Evolutionary conservation across 2,888 invertebrate genomes (phyloP).

Genomic region (Meghimatium bilineatum): DNA sequence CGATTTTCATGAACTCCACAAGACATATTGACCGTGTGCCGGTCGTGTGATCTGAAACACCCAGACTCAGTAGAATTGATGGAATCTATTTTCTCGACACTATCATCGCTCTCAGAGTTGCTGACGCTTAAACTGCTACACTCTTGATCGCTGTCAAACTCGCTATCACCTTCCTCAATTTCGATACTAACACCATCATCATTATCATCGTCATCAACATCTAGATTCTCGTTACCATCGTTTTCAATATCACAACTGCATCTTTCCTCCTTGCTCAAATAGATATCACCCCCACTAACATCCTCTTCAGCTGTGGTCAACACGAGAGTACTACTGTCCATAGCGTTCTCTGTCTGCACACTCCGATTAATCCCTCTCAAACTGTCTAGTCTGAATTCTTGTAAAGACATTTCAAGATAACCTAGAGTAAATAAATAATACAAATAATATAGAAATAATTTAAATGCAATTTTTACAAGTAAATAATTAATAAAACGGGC

Average conservation of each 20-base stretch:
- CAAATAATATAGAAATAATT: too few species aligned
- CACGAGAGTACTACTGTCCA: neutral
- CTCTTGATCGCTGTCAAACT: slow-evolving; percentile 25
- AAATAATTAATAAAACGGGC: too few species aligned
- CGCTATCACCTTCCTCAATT: slow-evolving; percentile 24
- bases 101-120: neutral
- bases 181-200: slow-evolving; percentile 33
- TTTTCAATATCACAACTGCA: neutral
- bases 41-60: neutral
- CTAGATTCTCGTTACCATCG: neutral
- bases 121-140: slow-evolving; percentile 31
- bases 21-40: neutral
- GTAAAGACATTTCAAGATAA: neutral
- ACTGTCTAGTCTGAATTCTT: neutral
- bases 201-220: neutral
- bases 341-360: neutral
- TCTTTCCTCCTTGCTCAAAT: neutral
- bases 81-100: neutral
- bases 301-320: neutral
- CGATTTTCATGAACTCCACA: neutral
- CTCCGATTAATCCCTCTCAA: neutral
- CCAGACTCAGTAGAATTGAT: neutral
- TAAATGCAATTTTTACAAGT: too few species aligned
- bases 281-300: neutral
- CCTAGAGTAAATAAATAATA: neutral